Conservation (phyloP, 92 coral and sea anemone genomes). For the Epizoanthus stellaris region DNA sequence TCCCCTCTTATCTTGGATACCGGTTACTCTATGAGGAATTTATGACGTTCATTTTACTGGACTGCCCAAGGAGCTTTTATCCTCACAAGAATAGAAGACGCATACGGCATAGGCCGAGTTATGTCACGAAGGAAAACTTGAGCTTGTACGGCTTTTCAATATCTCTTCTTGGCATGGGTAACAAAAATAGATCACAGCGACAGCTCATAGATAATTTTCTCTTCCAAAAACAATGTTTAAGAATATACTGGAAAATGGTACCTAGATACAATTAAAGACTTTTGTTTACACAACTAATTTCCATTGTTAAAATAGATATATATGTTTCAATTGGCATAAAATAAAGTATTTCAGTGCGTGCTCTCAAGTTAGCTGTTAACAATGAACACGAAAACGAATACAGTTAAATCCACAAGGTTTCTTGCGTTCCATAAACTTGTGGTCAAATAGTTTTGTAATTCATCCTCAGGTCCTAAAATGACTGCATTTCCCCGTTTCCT, state of each 20-base stretch:
- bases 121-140: background rate
- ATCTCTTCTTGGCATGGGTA: too few relatives aligned
- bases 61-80: background rate
- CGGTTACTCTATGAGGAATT: slow-evolving; percentile 15
- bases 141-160: too few relatives aligned
- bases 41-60: background rate
- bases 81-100: background rate
- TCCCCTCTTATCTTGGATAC: slow-evolving; percentile 1
- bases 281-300: slow-evolving; percentile 6
- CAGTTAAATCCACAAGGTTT: background rate
- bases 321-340: background rate
- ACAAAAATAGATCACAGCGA: too few relatives aligned
- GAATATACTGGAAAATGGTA: background rate
- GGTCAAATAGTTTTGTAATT: too few relatives aligned
- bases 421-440: too few relatives aligned
- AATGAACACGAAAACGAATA: background rate
- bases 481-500: background rate
- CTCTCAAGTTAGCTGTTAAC: background rate
- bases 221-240: background rate
- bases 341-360: background rate
- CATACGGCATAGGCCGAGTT: background rate
- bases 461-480: too few relatives aligned
- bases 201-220: background rate
- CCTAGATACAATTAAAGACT: slow-evolving; percentile 1
- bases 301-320: background rate